Conservation (phyloP, 2,888 invertebrate species). For the Euclidia mi region DNA sequence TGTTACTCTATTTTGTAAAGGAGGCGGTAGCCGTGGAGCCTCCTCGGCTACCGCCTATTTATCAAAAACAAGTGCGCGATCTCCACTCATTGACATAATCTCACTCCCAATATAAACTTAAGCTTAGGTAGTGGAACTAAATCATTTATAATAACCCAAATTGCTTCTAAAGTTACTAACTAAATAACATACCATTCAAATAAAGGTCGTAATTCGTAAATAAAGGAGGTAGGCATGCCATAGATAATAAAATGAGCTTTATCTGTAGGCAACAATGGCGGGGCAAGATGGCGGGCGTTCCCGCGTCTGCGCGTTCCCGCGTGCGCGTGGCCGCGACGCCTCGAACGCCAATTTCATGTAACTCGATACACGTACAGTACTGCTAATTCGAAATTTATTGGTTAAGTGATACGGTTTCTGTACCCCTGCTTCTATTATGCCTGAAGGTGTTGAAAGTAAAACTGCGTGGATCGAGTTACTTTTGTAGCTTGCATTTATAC, state of each 20-base stretch:
- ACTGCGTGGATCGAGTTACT: background rate
- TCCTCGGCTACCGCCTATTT: too few relatives aligned
- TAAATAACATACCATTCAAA: background rate
- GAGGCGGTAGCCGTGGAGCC: too few relatives aligned
- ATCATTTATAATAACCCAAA: too few relatives aligned
- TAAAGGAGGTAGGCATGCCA: too few relatives aligned
- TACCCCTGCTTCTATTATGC: slow-evolving; percentile 9
- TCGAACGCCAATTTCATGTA: slow-evolving; percentile 55
- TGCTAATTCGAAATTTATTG: slow-evolving; percentile 50
- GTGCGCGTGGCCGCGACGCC: slow-evolving; percentile 50
- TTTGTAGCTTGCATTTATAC: background rate
- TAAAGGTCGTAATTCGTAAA: too few relatives aligned
- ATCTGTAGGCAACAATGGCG: slow-evolving; percentile 16
- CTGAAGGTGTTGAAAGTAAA: slow-evolving; percentile 12
- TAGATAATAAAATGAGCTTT: background rate
- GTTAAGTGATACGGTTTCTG: slow-evolving; percentile 36
- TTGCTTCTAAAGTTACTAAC: too few relatives aligned
- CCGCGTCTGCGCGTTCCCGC: slow-evolving; percentile 47
- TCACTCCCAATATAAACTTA: too few relatives aligned
- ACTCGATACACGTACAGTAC: slow-evolving; percentile 38
- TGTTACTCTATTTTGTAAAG: too few relatives aligned
- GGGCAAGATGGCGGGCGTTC: slow-evolving; percentile 57
- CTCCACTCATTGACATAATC: too few relatives aligned
- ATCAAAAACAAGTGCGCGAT: too few relatives aligned
- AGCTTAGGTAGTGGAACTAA: too few relatives aligned